phyloP scores from a whole-genome alignment of 1,140 invertebrate species.

The Triops longicaudatus region DNA sequence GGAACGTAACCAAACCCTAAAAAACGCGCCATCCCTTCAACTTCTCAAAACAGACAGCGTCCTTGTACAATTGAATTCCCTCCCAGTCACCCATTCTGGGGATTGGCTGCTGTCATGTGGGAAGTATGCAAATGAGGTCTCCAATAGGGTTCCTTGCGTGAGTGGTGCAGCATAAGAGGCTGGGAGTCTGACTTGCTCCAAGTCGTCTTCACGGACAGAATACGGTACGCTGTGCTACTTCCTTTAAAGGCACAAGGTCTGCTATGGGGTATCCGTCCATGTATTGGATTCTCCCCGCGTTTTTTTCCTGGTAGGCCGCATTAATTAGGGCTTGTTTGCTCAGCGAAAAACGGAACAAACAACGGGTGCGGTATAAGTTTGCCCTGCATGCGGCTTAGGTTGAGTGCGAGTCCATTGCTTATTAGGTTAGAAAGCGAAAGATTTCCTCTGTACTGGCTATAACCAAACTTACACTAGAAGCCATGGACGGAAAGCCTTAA shows the following conservation, averaged over 20 bases:
- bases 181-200: constrained; percentile 1
- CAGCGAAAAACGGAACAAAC: constrained; percentile 12
- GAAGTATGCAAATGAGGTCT: constrained; percentile 6
- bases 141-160: background rate
- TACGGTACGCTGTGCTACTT: background rate
- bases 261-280: background rate
- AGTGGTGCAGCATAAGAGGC: background rate
- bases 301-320: background rate
- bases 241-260: background rate
- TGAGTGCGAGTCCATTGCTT: background rate
- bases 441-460: background rate
- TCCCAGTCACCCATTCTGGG: background rate
- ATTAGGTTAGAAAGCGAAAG: background rate
- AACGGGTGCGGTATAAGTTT: background rate
- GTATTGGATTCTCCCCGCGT: background rate
- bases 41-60: background rate
- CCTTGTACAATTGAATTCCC: background rate
- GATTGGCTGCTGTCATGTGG: constrained; percentile 4
- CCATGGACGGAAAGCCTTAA: background rate
- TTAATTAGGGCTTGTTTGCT: constrained; percentile 15
- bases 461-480: background rate
- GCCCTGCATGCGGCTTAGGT: background rate
- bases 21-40: background rate
- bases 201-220: background rate
- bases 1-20: background rate